Percentiles rank a stretch among this genome's conserved stretches.
phyloP scores from a whole-genome alignment of 2,113 vertebrate genomes.

The Pelecanoides urinatrix region DNA sequence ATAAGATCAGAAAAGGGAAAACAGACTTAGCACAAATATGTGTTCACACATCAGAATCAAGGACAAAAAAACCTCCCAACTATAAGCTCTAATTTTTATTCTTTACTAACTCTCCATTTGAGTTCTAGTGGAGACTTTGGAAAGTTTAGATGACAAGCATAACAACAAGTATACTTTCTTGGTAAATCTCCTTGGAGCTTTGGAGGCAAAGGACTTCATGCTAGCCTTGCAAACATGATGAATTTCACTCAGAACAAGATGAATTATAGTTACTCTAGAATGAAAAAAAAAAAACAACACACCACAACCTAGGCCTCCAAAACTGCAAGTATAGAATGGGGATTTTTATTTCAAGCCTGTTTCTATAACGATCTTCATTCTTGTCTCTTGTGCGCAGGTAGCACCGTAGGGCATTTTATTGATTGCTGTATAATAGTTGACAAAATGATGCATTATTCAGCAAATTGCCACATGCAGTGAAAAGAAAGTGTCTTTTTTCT shows the following conservation, averaged over 20 bases:
- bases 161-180: background rate
- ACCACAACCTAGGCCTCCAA: background rate
- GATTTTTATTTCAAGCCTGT: slow-evolving; percentile 33
- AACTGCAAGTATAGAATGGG: background rate
- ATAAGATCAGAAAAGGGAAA: background rate
- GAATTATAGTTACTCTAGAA: slow-evolving; percentile 11
- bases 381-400: background rate
- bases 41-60: background rate
- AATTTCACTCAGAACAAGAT: slow-evolving; percentile 20
- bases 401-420: background rate
- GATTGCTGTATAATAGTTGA: slow-evolving; percentile 41
- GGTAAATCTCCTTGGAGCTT: background rate
- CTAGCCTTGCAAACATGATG: background rate
- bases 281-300: slow-evolving; percentile 25
- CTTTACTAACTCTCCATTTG: background rate
- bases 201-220: background rate
- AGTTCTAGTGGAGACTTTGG: background rate
- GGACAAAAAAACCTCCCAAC: background rate
- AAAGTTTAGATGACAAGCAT: background rate
- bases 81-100: background rate
- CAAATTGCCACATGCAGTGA: slow-evolving; percentile 39
- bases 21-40: background rate
- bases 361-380: slow-evolving; percentile 33
- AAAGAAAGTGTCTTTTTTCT: background rate
- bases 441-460: slow-evolving; percentile 60